Evolutionary conservation across 1,140 invertebrate genomes (phyloP).

Genomic region (Drosophila nasuta): DNA sequence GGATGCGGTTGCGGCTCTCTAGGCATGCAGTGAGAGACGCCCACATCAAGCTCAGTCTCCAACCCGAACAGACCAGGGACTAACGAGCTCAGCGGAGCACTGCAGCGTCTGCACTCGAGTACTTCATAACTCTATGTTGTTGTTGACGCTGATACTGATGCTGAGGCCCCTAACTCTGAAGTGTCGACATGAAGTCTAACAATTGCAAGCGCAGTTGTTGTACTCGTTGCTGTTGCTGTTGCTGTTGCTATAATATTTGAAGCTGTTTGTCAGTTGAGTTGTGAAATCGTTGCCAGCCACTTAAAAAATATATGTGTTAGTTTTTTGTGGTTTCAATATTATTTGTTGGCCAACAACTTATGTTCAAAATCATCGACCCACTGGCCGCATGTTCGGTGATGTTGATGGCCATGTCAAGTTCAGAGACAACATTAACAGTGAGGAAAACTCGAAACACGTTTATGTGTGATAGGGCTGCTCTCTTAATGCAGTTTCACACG

Average conservation of each 20-base stretch:
- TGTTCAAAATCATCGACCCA: constrained; percentile 19
- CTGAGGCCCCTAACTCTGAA: constrained; percentile 51
- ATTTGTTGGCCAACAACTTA: constrained; percentile 41
- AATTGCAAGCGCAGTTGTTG: constrained; percentile 60
- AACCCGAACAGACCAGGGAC: constrained; percentile 2
- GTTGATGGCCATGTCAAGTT: constrained; percentile 43
- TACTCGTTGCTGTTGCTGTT: not conserved
- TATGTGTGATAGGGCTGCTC: not conserved
- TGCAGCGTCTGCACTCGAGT: constrained; percentile 8
- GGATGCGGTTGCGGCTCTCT: constrained; percentile 20
- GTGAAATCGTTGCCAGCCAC: constrained; percentile 36
- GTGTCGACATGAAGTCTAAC: constrained; percentile 80
- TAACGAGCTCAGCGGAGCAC: constrained; percentile 8
- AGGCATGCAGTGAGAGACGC: constrained; percentile 22
- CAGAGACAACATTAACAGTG: constrained; percentile 17
- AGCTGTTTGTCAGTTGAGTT: constrained; percentile 16
- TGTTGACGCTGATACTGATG: constrained; percentile 12
- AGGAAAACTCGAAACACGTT: not conserved
- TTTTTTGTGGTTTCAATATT: constrained; percentile 6
- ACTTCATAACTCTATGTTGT: constrained; percentile 5
- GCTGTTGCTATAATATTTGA: not conserved
- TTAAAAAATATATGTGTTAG: constrained; percentile 22
- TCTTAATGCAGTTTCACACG: constrained; percentile 47
- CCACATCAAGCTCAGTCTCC: constrained; percentile 23
- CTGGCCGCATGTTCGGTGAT: constrained; percentile 14